Evolutionary conservation across 2,888 invertebrate species (phyloP), one percentile per base, ranked within the genome.

Genomic region (Xylota segnis): DNA sequence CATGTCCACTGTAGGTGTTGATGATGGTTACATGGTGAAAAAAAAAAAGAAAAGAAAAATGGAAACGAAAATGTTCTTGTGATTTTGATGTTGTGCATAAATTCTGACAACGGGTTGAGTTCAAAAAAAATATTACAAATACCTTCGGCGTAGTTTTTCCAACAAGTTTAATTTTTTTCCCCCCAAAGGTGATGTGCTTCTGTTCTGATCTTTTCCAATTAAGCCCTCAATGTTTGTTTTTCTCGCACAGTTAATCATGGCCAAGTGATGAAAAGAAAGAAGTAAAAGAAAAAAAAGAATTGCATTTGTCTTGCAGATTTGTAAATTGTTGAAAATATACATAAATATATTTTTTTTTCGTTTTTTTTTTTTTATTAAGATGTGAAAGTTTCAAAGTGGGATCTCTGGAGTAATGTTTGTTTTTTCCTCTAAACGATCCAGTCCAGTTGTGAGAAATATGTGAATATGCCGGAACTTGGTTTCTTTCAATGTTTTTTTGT

Each of bases 361-460:
- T 59, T 59, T 54, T 54, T 54, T 59, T 59, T 59, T 45, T 47
- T 54, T 32, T 68, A 29, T 56, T 47, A 75, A 74, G 72, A 68
- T 74, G 83, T 83, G 83, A 83, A 78, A 68, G 56, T 78, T 83
- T 83, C 78, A 72, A 72, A 83, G 83, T 83, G 83, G 63, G 68
- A 83, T 83, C 68, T 71, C 68, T 71, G 61, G 74, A 78, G 56
- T 65, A n/a, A 29, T 12, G 34, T 50, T 50, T 50, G 23, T 23
- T 58, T 63, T 54, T 14, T n/a, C n/a, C 54, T 56, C 63, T 63
- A 23, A 14, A 47, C 70, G 79, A 79, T 84, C 70, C 83, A 79
- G 63, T 70, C 34, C 56, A 59, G 50, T 76, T 81, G 81, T 84
- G 83, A 63, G 68, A 79, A 78, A 70, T 74, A n/a, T 65, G 83